Evolutionary conservation across 2,113 vertebrate species (phyloP), one percentile per base, ranked within the genome.

Genomic region (Strigops habroptila): DNA sequence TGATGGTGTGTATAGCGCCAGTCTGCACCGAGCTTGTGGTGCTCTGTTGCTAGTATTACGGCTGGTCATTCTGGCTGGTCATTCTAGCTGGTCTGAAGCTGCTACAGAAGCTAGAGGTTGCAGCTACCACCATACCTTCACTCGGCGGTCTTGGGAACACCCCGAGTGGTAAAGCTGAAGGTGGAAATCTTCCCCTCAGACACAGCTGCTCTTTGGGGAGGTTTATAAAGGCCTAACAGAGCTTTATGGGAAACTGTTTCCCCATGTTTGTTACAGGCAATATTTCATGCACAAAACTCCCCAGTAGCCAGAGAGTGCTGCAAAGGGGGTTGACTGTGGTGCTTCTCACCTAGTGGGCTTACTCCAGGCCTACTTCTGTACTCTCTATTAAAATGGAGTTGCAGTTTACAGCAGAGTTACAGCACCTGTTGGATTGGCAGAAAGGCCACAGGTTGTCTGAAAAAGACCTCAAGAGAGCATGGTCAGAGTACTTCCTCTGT

Each of bases 141-240:
- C 62, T 79, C 0, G 0, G 39, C 33, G 0, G 0, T 48, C 16
- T 65, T 76, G 51, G 46, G 60, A 81, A 28, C n/a, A 71, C 43
- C n/a, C 55, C 31, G 75, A 82, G 55, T 37, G 49, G 24, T 67
- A 55, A 82, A 84, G 64, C 49, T 95, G 81, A 9, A 5, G 41
- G 60, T 41, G 18, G 69, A 87, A 84, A 41, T 22, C 49, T 75
- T 76, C 25, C 52, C 37, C 35, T 60, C 0, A 3, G 70, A 53
- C n/a, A 57, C 63, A 83, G 52, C 31, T 74, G 35, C 55, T 91
- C 67, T 39, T 67, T n/a, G 22, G 25, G 43, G 43, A 90, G n/a
- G 28, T 84, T 55, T 10, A 2, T 57, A 37, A 73, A 62, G 31
- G 73, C 76, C 52, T 46, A 44, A 51, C 0, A 0, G 69, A 67